Percentiles rank a stretch among this genome's conserved stretches.
Conservation (phyloP, 2,797 vertebrate species). For the Perodicticus potto region DNA sequence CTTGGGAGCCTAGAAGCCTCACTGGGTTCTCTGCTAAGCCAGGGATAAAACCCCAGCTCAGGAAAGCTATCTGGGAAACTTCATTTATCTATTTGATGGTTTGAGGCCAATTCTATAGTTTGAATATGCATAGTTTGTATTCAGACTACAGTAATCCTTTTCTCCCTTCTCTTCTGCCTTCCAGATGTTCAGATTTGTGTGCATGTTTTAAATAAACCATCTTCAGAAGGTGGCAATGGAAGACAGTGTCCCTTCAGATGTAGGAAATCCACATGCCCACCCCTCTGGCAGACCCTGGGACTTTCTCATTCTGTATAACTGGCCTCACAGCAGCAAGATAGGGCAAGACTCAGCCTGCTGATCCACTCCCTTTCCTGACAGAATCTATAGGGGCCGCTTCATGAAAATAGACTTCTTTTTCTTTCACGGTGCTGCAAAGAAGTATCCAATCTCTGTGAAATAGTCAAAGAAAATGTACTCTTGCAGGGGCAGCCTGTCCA, state of each 20-base stretch:
- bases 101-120: neutral
- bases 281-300: neutral
- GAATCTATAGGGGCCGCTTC: neutral
- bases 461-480: neutral
- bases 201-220: neutral
- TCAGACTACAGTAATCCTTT: neutral
- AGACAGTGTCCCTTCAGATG: neutral
- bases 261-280: neutral
- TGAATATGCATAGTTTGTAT: neutral
- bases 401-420: neutral
- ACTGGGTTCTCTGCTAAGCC: neutral
- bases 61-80: neutral
- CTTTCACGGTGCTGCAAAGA: neutral
- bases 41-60: conserved; percentile 20
- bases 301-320: neutral
- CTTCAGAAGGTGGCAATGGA: neutral
- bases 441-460: neutral
- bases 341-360: neutral
- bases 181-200: neutral
- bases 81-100: neutral
- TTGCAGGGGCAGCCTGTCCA: neutral
- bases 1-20: neutral
- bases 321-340: neutral
- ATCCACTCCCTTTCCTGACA: neutral
- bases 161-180: neutral